Percentiles rank a stretch among this genome's conserved stretches.
Evolutionary conservation across 2,888 invertebrate genomes (phyloP).

Genomic region (Macrosiphum euphorbiae): DNA sequence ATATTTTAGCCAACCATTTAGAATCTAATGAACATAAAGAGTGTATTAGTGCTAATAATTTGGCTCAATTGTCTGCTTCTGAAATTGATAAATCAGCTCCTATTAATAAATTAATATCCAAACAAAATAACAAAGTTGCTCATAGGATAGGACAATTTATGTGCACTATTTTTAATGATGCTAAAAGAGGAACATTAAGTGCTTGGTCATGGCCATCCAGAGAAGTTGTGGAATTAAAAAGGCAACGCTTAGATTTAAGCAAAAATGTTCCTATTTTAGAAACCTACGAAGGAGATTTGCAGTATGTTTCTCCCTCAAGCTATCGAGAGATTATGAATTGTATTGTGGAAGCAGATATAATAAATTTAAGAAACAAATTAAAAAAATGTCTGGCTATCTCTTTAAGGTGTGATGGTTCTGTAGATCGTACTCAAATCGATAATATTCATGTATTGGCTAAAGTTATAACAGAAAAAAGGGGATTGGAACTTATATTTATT

Average conservation of each 20-base stretch:
- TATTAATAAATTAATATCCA: no score
- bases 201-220: no score
- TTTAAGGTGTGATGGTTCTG: not conserved
- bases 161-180: no score
- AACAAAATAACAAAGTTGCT: no score
- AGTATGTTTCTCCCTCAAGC: not conserved
- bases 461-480: not conserved
- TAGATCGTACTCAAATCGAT: not conserved
- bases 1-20: no score
- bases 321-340: not conserved
- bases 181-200: no score
- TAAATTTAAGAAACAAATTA: not conserved
- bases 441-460: not conserved
- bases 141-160: no score
- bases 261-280: accelerated
- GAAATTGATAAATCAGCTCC: no score
- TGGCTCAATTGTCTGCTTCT: no score
- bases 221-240: no score
- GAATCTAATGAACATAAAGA: no score
- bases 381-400: not conserved
- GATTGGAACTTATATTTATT: not conserved
- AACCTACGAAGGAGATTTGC: not conserved
- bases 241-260: not conserved
- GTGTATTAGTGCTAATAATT: no score
- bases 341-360: not conserved